Conservation (phyloP, 2,113 vertebrate genomes). For the Malurus elegans region DNA sequence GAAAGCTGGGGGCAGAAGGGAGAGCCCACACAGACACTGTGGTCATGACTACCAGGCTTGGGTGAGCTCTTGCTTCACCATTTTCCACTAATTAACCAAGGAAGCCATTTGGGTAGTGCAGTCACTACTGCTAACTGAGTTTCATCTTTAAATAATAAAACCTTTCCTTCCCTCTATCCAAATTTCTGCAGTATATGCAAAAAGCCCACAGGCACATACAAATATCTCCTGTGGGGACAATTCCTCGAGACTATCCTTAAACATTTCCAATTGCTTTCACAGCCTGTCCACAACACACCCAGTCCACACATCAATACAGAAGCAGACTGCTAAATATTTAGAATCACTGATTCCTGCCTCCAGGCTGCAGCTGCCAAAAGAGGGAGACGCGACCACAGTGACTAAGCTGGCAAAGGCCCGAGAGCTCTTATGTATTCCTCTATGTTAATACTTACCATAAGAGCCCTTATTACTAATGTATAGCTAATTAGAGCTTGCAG, state of each 20-base stretch:
- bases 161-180: background rate
- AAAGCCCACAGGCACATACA: background rate
- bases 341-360: background rate
- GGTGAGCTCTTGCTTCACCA: background rate
- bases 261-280: background rate
- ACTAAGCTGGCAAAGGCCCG: background rate
- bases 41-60: too few species aligned
- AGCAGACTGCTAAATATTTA: background rate
- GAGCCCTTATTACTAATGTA: background rate
- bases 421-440: background rate
- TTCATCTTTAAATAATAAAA: background rate
- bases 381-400: background rate
- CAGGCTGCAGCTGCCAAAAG: background rate
- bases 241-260: background rate
- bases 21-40: background rate
- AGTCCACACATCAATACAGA: background rate
- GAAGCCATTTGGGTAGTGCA: background rate
- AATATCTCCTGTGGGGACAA: background rate
- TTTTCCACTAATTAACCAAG: background rate
- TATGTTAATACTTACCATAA: background rate
- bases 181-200: background rate
- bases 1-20: background rate
- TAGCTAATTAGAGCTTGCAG: background rate
- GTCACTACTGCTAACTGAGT: background rate
- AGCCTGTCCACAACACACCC: background rate